A percentile compares a stretch with the other conserved stretches of the same genome.
phyloP scores from a whole-genome alignment of 2,888 invertebrate species.

The Elaeidobius kamerunicus region DNA sequence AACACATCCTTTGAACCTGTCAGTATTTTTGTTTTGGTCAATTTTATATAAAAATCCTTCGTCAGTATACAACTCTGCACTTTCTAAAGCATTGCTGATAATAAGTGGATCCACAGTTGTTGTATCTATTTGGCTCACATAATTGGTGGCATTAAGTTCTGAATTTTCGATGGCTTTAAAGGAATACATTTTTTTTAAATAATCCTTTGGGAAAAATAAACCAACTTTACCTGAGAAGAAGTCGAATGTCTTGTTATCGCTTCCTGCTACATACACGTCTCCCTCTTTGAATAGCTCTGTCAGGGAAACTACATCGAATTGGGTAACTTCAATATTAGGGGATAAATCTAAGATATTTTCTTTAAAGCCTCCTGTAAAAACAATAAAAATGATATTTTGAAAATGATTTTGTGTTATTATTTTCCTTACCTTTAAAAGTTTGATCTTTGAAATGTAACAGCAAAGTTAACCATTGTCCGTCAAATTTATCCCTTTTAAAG shows the following conservation, averaged over 20 bases:
- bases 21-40: conserved; percentile 43
- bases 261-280: conserved; percentile 53
- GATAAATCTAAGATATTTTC: conserved; percentile 55
- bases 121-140: conserved; percentile 41
- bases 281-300: conserved; percentile 50
- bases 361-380: conserved; percentile 46
- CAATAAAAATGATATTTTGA: neutral
- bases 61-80: conserved; percentile 35
- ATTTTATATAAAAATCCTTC: conserved; percentile 43
- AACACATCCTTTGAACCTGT: conserved; percentile 42
- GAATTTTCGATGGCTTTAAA: conserved; percentile 40
- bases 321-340: conserved; percentile 50
- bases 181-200: neutral
- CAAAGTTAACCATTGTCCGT: conserved; percentile 66
- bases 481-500: conserved; percentile 52
- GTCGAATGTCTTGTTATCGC: conserved; percentile 46
- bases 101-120: conserved; percentile 42
- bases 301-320: conserved; percentile 54
- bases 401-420: neutral
- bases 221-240: conserved; percentile 32
- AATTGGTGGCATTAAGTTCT: conserved; percentile 42
- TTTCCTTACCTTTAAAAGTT: conserved; percentile 20
- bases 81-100: conserved; percentile 45
- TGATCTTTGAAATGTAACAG: conserved; percentile 54
- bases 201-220: conserved; percentile 21